Percentiles rank a stretch among this genome's conserved stretches.
Evolutionary conservation across 2,113 vertebrate species (phyloP).

Genomic region (Stictonetta naevosa): DNA sequence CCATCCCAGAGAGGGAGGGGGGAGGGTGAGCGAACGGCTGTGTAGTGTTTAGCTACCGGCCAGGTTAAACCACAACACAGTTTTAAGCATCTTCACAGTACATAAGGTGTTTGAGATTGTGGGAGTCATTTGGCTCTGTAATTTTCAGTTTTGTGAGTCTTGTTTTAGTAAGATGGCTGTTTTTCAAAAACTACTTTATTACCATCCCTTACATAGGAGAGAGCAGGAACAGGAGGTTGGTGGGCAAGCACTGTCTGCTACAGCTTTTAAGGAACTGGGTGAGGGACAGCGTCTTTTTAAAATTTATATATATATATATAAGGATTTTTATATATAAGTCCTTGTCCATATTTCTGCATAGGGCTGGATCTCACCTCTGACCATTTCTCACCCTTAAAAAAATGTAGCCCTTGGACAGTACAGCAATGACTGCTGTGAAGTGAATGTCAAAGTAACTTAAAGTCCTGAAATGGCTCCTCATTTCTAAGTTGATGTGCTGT

Average conservation of each 20-base stretch:
- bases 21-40: no score
- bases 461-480: no score
- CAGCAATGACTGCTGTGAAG: neutral
- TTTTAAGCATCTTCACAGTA: neutral
- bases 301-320: no score
- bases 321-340: neutral
- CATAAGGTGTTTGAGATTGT: neutral
- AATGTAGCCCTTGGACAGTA: neutral
- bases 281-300: neutral
- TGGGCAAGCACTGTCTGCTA: neutral
- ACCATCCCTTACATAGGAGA: neutral
- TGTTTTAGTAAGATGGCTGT: neutral
- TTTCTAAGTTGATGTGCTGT: no score
- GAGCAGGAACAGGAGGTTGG: neutral
- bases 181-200: neutral
- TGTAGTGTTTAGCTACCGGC: no score
- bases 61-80: neutral
- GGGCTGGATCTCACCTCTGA: neutral
- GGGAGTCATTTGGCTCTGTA: neutral
- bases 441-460: no score
- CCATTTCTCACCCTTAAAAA: neutral
- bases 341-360: neutral
- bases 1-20: no score
- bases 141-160: neutral
- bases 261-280: neutral